A percentile compares a stretch with the other conserved stretches of the same genome.
These are phyloP conservation scores for Emmelina monodactyla DNA, from an alignment of 2,888 invertebrate genomes.

Conservation along the genomic window DNA sequence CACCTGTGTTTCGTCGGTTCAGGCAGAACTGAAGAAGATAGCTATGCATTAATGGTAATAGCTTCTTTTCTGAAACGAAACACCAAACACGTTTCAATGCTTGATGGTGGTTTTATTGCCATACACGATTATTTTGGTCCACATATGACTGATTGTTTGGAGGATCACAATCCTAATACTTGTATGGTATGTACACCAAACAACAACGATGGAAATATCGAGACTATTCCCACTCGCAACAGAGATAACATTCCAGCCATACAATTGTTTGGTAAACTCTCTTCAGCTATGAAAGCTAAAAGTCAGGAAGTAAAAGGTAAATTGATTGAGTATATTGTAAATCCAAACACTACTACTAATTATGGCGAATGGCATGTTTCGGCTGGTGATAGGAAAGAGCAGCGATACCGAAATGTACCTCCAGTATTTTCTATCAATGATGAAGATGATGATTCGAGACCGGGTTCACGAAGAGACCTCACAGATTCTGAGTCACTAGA, in stretches of 20 bases:
- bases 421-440: constrained; percentile 96
- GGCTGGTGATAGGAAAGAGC: constrained; percentile 83
- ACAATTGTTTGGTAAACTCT: constrained; percentile 84
- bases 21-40: constrained; percentile 92
- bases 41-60: constrained; percentile 97
- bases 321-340: constrained; percentile 92
- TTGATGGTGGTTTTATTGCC: constrained; percentile 89
- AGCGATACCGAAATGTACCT: constrained; percentile 86
- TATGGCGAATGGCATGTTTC: constrained; percentile 83
- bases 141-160: constrained; percentile 79
- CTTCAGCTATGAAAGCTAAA: constrained; percentile 88
- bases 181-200: constrained; percentile 82
- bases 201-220: constrained; percentile 40
- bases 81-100: constrained; percentile 89
- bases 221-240: constrained; percentile 25
- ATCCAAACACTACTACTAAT: constrained; percentile 72
- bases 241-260: constrained; percentile 57
- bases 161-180: constrained; percentile 81
- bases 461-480: constrained; percentile 38
- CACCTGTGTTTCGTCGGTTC: constrained; percentile 94
- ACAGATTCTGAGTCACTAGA: constrained; percentile 70
- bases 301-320: constrained; percentile 92
- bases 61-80: constrained; percentile 95
- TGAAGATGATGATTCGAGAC: constrained; percentile 64
- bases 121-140: constrained; percentile 86